These are phyloP conservation scores for Lucilia sericata DNA, from an alignment of 1,140 invertebrate genomes.

Conservation along the genomic window DNA sequence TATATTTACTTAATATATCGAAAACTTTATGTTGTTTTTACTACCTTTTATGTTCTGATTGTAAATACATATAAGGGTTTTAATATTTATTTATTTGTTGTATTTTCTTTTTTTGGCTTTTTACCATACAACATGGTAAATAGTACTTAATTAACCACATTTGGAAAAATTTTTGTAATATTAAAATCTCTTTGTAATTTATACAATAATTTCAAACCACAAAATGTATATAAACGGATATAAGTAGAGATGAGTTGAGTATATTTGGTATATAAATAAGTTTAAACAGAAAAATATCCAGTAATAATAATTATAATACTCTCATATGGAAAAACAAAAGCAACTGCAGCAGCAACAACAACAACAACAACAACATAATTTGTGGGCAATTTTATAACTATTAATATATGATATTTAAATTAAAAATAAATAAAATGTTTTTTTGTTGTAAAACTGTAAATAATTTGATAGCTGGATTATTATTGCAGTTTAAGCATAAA, in stretches of 20 bases:
- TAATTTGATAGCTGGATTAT: too few species aligned
- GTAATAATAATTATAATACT: too few species aligned
- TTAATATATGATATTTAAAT: background rate
- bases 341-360: too few species aligned
- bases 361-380: background rate
- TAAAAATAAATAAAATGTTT: background rate
- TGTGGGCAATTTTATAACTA: background rate
- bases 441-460: too few species aligned
- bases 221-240: background rate
- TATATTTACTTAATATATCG: background rate
- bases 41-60: background rate
- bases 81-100: too few species aligned
- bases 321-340: too few species aligned
- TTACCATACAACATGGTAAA: background rate
- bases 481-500: too few species aligned
- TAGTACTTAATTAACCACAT: background rate
- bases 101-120: background rate
- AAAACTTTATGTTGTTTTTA: background rate
- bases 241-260: too few species aligned
- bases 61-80: too few species aligned
- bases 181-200: background rate
- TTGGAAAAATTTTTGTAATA: background rate
- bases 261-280: too few species aligned
- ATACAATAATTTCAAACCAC: background rate
- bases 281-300: too few species aligned